Conservation (phyloP, 1,140 invertebrate species). For the Trichonephila inaurata region DNA sequence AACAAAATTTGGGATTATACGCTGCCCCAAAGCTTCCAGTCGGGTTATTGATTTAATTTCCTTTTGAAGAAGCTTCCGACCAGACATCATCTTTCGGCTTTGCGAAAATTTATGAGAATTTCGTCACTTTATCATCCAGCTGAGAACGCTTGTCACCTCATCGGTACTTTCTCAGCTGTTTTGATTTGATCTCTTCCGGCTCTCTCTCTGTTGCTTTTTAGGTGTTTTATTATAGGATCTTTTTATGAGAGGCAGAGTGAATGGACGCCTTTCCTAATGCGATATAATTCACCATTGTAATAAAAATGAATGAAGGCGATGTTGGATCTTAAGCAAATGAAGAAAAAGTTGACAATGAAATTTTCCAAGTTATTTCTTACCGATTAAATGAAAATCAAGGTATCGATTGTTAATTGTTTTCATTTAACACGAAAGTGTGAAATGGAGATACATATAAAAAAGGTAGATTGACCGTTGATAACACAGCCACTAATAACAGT, state of each 20-base stretch:
- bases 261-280: background rate
- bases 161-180: slow-evolving; percentile 30
- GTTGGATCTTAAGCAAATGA: background rate
- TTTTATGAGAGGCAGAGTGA: background rate
- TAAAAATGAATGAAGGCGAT: background rate
- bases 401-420: no score
- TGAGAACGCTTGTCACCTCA: slow-evolving; percentile 33
- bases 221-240: background rate
- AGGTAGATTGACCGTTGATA: no score
- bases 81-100: slow-evolving; percentile 8
- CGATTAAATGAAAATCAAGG: no score
- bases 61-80: slow-evolving; percentile 8
- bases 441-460: no score
- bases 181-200: background rate
- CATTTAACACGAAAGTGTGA: no score
- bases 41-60: slow-evolving; percentile 19
- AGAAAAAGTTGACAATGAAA: background rate
- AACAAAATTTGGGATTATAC: background rate
- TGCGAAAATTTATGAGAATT: slow-evolving; percentile 39
- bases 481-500: no score
- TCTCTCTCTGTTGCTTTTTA: background rate
- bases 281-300: background rate
- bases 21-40: background rate
- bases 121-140: slow-evolving; percentile 32
- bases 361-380: background rate